These are phyloP conservation scores for Solenodon paradoxus DNA, from an alignment of 2,113 vertebrate genomes.

Conservation along the genomic window DNA sequence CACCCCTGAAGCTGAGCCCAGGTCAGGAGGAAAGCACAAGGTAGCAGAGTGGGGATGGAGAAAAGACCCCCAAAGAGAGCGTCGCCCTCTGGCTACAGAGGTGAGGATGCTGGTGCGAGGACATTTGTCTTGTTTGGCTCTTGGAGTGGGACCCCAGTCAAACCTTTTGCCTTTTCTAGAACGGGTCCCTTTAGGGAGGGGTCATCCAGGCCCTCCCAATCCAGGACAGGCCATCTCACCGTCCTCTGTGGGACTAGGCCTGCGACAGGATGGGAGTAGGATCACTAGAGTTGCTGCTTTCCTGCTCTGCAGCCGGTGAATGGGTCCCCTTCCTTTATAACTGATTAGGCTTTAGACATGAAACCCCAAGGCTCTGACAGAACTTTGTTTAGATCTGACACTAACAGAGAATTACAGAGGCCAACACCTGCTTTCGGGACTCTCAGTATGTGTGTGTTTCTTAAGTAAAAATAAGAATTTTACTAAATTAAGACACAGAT, in stretches of 20 bases:
- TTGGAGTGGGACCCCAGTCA: too few relatives aligned
- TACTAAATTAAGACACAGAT: not conserved
- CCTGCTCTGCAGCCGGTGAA: not conserved
- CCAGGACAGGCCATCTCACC: not conserved
- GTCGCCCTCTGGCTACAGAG: not conserved
- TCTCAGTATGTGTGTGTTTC: not conserved
- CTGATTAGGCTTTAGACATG: not conserved
- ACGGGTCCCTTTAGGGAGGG: not conserved
- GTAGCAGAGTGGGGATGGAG: too few relatives aligned
- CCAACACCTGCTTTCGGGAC: not conserved
- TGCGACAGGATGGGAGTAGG: not conserved
- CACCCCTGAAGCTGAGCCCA: not conserved
- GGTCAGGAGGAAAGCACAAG: not conserved
- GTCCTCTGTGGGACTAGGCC: not conserved
- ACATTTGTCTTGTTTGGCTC: not conserved
- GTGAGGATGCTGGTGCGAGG: not conserved
- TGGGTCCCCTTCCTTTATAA: not conserved
- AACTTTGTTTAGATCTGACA: not conserved
- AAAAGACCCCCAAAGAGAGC: not conserved
- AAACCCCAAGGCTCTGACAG: not conserved
- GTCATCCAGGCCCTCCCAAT: too few relatives aligned
- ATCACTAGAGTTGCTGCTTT: not conserved
- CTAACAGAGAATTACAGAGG: not conserved
- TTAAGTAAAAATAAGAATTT: not conserved
- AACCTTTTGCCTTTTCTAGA: not conserved